Evolutionary conservation across 1,140 invertebrate species (phyloP).

Genomic region (Sarcophaga bullata): DNA sequence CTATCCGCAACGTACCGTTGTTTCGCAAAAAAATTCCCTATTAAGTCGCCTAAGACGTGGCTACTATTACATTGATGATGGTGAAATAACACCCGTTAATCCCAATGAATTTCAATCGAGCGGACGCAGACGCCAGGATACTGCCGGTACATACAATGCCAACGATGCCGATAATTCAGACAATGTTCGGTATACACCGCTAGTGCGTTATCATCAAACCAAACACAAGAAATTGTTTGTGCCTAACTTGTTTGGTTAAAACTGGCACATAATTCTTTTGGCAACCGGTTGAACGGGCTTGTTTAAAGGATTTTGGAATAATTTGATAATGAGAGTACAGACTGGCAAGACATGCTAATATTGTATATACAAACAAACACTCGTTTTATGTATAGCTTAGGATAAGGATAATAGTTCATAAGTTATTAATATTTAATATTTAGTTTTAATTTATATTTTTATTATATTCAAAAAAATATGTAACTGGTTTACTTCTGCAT

Average conservation of each 20-base stretch:
- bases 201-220: slow-evolving; percentile 9
- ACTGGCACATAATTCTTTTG: neutral
- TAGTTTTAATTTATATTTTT: neutral
- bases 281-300: no score
- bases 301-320: neutral
- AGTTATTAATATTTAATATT: no score
- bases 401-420: no score
- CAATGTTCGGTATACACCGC: neutral
- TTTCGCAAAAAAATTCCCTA: slow-evolving; percentile 29
- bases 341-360: neutral
- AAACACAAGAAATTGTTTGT: slow-evolving; percentile 40
- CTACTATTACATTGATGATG: slow-evolving; percentile 61
- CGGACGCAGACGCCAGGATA: slow-evolving; percentile 46
- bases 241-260: slow-evolving; percentile 37
- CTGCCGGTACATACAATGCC: neutral
- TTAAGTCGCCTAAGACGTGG: slow-evolving; percentile 51
- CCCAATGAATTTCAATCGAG: neutral
- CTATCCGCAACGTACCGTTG: neutral
- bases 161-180: neutral
- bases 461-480: neutral
- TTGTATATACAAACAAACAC: no score
- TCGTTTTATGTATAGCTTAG: neutral
- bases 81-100: slow-evolving; percentile 56
- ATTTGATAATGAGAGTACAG: slow-evolving; percentile 16
- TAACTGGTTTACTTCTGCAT: neutral